phyloP scores from a whole-genome alignment of 2,888 invertebrate genomes.

The Drosophila kambysellisi region DNA sequence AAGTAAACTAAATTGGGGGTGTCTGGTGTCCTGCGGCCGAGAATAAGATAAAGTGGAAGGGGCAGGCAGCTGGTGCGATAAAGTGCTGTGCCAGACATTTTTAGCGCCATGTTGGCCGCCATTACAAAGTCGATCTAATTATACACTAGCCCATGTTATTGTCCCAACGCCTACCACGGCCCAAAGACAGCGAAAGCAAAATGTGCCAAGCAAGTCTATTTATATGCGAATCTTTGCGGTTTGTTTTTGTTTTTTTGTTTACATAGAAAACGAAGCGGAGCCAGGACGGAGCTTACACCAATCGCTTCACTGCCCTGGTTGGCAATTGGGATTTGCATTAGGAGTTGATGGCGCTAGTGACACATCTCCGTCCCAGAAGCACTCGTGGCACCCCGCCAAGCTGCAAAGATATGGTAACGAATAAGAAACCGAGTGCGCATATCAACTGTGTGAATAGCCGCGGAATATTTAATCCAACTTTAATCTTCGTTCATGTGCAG shows the following conservation, averaged over 20 bases:
- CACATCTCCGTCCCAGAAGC: constrained; percentile 16
- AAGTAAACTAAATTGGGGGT: constrained; percentile 56
- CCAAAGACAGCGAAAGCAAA: constrained; percentile 19
- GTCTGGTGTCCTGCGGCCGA: constrained; percentile 49
- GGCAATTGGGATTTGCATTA: constrained; percentile 60
- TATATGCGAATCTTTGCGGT: constrained; percentile 50
- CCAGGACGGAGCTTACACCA: constrained; percentile 40
- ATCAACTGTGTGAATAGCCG: constrained; percentile 26
- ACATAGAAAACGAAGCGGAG: constrained; percentile 14
- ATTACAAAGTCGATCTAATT: constrained; percentile 75
- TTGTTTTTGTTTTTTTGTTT: constrained; percentile 48
- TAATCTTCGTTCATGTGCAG: constrained; percentile 42
- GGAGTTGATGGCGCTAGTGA: constrained; percentile 34
- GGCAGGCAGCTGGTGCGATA: constrained; percentile 50
- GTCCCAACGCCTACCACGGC: constrained; percentile 32
- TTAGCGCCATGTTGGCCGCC: constrained; percentile 72
- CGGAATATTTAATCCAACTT: constrained; percentile 43
- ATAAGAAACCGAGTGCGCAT: background rate
- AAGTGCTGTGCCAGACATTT: constrained; percentile 72
- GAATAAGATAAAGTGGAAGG: background rate
- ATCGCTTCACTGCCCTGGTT: constrained; percentile 45
- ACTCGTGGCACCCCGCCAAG: constrained; percentile 27
- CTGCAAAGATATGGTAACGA: background rate
- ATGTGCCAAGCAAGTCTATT: constrained; percentile 45
- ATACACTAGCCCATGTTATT: constrained; percentile 64